Evolutionary conservation across 2,888 invertebrate species (phyloP).

Genomic region (Sepioteuthis lessoniana): DNA sequence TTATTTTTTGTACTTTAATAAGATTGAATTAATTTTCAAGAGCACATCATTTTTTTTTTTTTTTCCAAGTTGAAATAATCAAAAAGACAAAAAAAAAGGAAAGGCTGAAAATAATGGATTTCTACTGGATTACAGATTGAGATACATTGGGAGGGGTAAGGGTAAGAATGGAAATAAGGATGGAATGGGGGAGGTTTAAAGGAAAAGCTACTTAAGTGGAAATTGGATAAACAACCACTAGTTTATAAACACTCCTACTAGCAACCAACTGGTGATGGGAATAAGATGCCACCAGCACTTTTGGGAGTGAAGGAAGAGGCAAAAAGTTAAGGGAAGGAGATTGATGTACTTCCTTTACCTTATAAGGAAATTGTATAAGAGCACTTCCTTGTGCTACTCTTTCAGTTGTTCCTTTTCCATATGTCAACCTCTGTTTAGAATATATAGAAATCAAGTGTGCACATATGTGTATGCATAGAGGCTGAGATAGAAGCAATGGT

Average conservation of each 20-base stretch:
- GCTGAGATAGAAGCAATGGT: too few relatives aligned
- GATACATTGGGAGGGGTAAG: not conserved
- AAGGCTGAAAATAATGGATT: not conserved
- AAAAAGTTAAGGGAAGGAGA: not conserved
- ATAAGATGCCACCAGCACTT: not conserved
- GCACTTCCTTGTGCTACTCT: not conserved
- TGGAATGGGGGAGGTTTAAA: not conserved
- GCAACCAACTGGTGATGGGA: not conserved
- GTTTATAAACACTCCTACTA: not conserved
- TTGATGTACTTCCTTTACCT: not conserved
- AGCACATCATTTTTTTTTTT: not conserved
- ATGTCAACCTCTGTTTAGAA: too few relatives aligned
- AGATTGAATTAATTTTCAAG: not conserved
- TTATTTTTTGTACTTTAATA: not conserved
- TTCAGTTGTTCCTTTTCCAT: too few relatives aligned
- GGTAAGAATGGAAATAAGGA: not conserved
- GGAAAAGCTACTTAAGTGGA: slow-evolving; percentile 1
- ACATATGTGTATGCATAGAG: too few relatives aligned
- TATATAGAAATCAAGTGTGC: too few relatives aligned
- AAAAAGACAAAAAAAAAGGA: too few relatives aligned
- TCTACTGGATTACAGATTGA: not conserved
- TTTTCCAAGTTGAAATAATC: too few relatives aligned
- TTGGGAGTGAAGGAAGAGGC: not conserved
- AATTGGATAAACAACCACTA: not conserved
- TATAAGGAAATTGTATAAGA: not conserved